Conservation (phyloP, 2,113 vertebrate species). For the Platysternon megacephalum region DNA sequence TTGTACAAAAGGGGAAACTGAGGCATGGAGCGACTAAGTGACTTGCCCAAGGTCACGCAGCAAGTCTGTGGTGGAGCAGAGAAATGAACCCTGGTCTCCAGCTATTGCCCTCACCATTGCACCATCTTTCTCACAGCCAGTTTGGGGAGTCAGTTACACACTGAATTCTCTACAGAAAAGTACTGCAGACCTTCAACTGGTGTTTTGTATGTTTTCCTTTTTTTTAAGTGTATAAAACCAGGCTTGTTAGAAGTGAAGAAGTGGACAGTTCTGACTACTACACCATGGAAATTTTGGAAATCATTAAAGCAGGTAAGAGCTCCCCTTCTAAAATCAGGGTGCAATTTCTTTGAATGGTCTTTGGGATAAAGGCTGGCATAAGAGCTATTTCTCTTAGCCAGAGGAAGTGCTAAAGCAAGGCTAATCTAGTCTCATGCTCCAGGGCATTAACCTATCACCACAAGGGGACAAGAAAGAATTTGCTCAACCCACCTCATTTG, state of each 20-base stretch:
- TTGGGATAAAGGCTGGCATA: not conserved
- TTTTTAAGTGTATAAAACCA: conserved; percentile 69
- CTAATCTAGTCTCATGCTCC: not conserved
- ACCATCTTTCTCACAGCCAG: not conserved
- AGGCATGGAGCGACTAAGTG: not conserved
- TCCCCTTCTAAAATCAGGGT: not conserved
- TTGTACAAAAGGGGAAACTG: not conserved
- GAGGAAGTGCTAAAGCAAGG: not conserved
- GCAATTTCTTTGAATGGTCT: not conserved
- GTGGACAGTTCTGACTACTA: conserved; percentile 47
- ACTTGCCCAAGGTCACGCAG: not conserved
- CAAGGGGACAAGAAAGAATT: not conserved
- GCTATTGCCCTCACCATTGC: not conserved
- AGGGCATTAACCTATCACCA: not conserved
- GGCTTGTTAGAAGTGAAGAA: not conserved
- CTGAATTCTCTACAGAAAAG: not conserved
- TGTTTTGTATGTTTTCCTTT: not conserved
- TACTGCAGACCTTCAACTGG: not conserved
- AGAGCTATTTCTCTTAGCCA: not conserved
- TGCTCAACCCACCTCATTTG: not conserved
- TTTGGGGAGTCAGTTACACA: not conserved
- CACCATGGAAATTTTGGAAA: conserved; percentile 41
- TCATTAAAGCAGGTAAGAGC: conserved; percentile 74
- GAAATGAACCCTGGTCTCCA: not conserved
- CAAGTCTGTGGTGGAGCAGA: not conserved